Base-by-base conservation (phyloP, 1,140 invertebrate species). In the Formica exsecta region DNA sequence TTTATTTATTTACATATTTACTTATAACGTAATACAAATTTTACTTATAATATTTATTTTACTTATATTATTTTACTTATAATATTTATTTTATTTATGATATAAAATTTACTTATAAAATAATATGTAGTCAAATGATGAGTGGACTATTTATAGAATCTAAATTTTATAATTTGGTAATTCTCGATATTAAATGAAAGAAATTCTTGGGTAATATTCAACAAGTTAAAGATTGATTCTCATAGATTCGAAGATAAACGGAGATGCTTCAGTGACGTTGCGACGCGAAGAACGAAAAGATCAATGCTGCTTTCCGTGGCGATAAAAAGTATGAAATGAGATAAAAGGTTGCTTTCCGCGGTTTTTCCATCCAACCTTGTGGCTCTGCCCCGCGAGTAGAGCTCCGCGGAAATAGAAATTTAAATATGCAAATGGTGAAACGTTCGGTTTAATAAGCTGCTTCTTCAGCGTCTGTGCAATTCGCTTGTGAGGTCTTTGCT, bases 371-470 rank as follows among this genome's bases (percentile, higher is more conserved):
- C 48, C 25, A 38, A 44, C 62, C 62, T 51, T 41, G 29, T n/a
- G 22, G 22, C 16, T 61, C 38, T 32, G 68, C 54, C 51, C 38
- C 48, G 4, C 48, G 54, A 68, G 25, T 38, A 32, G 57, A 73
- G 85, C 74, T 85, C 22, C 68, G 61, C 66, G 70, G 68, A 84
- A 80, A 79, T 89, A 84, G 62, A 90, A 92, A 91, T 91, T 92
- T 87, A 91, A 91, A 88, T 91, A 90, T 89, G 88, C 84, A 89
- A 91, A 92, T 91, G 81, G 65, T 36, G 59, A 81, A 85, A 87
- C 87, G 87, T 83, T 86, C 85, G 84, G 90, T 89, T 92, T 92
- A 92, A 92, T 92, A 91, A 92, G 90, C 51, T 86, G 85, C 86
- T 87, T 73, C 74, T 90, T 86, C 85, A 86, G 66, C 68, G 87